Base-by-base conservation (phyloP, 1,140 invertebrate genomes). In the Drosophila bifasciata region DNA sequence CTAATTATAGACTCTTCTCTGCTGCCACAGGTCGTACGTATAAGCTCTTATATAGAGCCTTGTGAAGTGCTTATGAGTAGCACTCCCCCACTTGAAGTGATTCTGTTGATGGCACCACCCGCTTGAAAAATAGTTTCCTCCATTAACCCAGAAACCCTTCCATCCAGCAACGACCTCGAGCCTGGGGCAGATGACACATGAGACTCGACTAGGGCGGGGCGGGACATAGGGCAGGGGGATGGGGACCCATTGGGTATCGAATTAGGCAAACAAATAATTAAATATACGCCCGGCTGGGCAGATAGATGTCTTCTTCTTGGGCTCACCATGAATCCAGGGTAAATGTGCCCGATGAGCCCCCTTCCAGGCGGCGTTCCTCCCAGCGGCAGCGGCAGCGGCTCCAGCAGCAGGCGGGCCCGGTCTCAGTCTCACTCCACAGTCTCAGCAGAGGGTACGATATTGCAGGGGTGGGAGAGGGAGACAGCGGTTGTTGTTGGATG, bases 251-350 rank as follows among this genome's bases (percentile, higher is more conserved):
- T 40, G 15, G 53, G 70, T 73, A 73, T 73, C 51, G 46, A 73
- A 75, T 84, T 76, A 80, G 52, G 74, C 81, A 85, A 85, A 85
- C 81, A 85, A 81, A 85, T 85, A 85, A 85, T 85, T 85, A 85
- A 81, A 85, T 81, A 73, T 74, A 61, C 70, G 79, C 64, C 70
- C 72, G 76, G 79, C 69, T 73, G 41, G 74, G 63, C 78, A 81
- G 79, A 83, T 84, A n/a, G 79, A 83, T 84, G 79, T 74, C 63
- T 44, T 55, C 32, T 36, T 36, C 32, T 36, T 36, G 32, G 56
- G 71, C 81, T 88, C 78, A 88, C 83, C 83, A 88, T 88, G 83
- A 88, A 88, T 88, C 79, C 83, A 78, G 67, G 63, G 46, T 64
- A 64, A 60, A 66, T 72, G 50, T 77, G 63, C 76, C 76, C 60